Base-by-base conservation (phyloP, 2,113 vertebrate species). In the Pseudopipra pipra region DNA sequence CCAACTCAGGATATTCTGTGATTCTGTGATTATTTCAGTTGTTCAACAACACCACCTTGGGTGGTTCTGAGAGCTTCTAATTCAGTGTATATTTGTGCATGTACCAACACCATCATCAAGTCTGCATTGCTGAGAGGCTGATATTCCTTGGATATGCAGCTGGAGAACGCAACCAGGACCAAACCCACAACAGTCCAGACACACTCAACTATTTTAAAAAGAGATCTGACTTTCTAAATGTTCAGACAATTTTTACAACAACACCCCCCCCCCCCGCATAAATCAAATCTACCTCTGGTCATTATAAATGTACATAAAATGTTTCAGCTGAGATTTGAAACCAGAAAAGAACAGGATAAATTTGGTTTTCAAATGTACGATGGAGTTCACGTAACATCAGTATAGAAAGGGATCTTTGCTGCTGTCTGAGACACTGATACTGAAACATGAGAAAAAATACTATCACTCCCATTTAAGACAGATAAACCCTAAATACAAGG, bases 201-300 rank as follows among this genome's bases (percentile, higher is more conserved):
- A 44, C 8, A 27, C 5, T 28, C 25, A 77, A 43, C 23, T 25
- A 8, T 18, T 58, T 23, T 8, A 55, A 31, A 4, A 52, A 46
- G 12, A 52, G 18, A 49, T 66, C 41, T 39, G 20, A n/a, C 21
- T 73, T 80, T n/a, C 21, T 47, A 35, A 31, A 25, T 4, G 16
- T 37, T n/a, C 19, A 85, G 15, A 18, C 6, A 73, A 19, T 7
- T 25, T 46, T 80, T 80, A 27, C 23, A 73, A 66, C 9, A 27
- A 51, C 7, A n/a, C n/a, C n/a, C n/a, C 8, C 4, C 4, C 4
- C 5, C 5, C 4, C 4, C 4, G 6, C 15, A 16, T 17, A 56
- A 72, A 21, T 28, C 52, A 9, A 24, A 62, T n/a, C 43, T 35
- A 14, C 12, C 14, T 41, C 58, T 76, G 43, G 6, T 54, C 43